Percentiles rank a stretch among this genome's conserved stretches.
Conservation (phyloP, 1,140 invertebrate genomes). For the Bombus difficillimus region DNA sequence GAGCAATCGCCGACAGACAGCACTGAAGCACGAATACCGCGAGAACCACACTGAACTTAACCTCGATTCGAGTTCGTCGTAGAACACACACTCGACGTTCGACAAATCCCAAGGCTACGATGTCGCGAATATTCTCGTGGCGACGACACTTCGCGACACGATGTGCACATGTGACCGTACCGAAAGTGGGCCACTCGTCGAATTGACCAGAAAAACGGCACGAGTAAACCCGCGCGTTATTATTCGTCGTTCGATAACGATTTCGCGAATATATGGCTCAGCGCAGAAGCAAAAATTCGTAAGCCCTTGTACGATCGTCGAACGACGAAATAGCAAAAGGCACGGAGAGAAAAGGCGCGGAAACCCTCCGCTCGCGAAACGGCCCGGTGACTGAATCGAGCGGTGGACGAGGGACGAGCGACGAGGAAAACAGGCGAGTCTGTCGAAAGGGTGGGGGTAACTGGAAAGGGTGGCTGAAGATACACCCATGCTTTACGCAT, state of each 20-base stretch:
- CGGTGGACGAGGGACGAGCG: slow-evolving; percentile 72
- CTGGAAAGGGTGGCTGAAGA: slow-evolving; percentile 66
- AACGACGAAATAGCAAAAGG: slow-evolving; percentile 4
- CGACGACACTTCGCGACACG: slow-evolving; percentile 34
- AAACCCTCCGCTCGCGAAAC: slow-evolving; percentile 77
- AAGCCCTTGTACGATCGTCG: background rate
- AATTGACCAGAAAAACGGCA: background rate
- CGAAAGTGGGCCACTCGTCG: slow-evolving; percentile 67
- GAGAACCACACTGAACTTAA: slow-evolving; percentile 13
- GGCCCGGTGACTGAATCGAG: slow-evolving; percentile 79
- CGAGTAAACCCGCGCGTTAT: background rate
- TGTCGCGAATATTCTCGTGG: slow-evolving; percentile 16
- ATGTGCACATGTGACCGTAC: slow-evolving; percentile 69
- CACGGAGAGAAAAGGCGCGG: slow-evolving; percentile 70
- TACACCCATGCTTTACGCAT: slow-evolving; percentile 77
- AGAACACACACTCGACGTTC: background rate
- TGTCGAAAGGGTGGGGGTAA: slow-evolving; percentile 22
- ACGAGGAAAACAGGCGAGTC: slow-evolving; percentile 44
- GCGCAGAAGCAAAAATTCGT: background rate
- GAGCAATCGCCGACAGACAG: background rate
- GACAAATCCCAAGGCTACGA: background rate
- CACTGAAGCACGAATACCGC: background rate
- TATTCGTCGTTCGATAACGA: background rate
- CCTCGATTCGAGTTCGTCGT: background rate
- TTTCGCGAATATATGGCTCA: too few relatives aligned